Evolutionary conservation across 2,888 invertebrate genomes (phyloP).

Genomic region (Orthosia incerta): DNA sequence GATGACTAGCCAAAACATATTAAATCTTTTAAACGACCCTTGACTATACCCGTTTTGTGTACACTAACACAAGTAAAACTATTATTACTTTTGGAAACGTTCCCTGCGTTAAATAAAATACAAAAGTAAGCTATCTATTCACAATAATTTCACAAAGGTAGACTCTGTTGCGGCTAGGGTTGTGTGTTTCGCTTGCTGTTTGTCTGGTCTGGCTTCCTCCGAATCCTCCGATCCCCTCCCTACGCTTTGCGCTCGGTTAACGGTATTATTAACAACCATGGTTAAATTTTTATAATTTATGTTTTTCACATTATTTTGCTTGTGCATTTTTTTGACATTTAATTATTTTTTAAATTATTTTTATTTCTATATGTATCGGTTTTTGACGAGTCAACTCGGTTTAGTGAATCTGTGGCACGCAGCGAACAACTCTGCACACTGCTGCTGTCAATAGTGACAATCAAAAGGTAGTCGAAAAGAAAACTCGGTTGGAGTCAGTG

Average conservation of each 20-base stretch:
- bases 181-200: slow-evolving; percentile 44
- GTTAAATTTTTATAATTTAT: background rate
- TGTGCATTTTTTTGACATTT: slow-evolving; percentile 6
- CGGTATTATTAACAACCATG: slow-evolving; percentile 49
- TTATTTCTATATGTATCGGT: background rate
- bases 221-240: background rate
- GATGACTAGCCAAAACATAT: slow-evolving; percentile 86
- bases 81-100: slow-evolving; percentile 72
- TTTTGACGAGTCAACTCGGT: slow-evolving; percentile 17
- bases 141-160: slow-evolving; percentile 53
- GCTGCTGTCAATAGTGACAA: no score
- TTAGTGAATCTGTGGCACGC: slow-evolving; percentile 42
- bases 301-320: background rate
- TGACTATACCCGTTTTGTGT: slow-evolving; percentile 52
- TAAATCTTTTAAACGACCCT: slow-evolving; percentile 65
- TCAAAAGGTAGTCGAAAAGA: slow-evolving; percentile 43
- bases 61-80: slow-evolving; percentile 70
- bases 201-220: background rate
- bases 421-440: slow-evolving; percentile 49
- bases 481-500: slow-evolving; percentile 51
- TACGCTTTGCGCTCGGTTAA: slow-evolving; percentile 41
- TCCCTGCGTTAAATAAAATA: slow-evolving; percentile 67
- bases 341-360: slow-evolving; percentile 5
- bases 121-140: slow-evolving; percentile 7
- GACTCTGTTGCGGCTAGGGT: slow-evolving; percentile 55